A percentile compares a stretch with the other conserved stretches of the same genome.
Evolutionary conservation across 2,797 vertebrate genomes (phyloP).

Genomic region (Decapterus maruadsi): DNA sequence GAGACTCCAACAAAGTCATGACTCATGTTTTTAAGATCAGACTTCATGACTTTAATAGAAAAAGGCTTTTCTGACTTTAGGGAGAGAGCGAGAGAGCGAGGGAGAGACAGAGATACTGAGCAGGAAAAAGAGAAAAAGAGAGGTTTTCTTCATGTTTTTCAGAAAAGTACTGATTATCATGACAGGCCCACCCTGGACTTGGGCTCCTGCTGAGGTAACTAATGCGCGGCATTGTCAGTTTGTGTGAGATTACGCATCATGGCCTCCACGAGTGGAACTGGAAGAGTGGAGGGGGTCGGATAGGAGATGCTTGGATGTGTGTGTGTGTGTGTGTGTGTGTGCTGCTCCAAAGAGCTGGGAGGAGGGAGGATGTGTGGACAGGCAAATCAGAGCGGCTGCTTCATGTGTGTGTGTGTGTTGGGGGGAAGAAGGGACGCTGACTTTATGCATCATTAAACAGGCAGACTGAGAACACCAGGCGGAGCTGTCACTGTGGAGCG

Average conservation of each 20-base stretch:
- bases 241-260: conserved; percentile 75
- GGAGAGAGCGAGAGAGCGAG: background rate
- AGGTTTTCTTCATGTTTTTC: conserved; percentile 53
- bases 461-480: conserved; percentile 77
- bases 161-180: conserved; percentile 64
- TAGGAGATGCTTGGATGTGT: conserved; percentile 43
- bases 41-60: conserved; percentile 50
- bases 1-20: conserved; percentile 36
- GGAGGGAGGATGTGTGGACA: conserved; percentile 54
- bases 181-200: conserved; percentile 63
- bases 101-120: conserved; percentile 12
- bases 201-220: conserved; percentile 69
- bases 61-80: conserved; percentile 54
- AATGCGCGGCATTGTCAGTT: conserved; percentile 76
- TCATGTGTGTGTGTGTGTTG: conserved; percentile 21
- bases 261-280: conserved; percentile 54
- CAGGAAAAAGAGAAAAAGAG: conserved; percentile 22
- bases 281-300: conserved; percentile 44
- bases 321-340: conserved; percentile 43
- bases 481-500: conserved; percentile 56
- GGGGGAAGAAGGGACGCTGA: conserved; percentile 59
- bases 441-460: conserved; percentile 84
- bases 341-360: conserved; percentile 47
- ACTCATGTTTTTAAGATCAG: conserved; percentile 36
- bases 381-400: conserved; percentile 50